Percentiles rank a stretch among this genome's conserved stretches.
Conservation (phyloP, 2,888 invertebrate genomes). For the Allygus modestus region DNA sequence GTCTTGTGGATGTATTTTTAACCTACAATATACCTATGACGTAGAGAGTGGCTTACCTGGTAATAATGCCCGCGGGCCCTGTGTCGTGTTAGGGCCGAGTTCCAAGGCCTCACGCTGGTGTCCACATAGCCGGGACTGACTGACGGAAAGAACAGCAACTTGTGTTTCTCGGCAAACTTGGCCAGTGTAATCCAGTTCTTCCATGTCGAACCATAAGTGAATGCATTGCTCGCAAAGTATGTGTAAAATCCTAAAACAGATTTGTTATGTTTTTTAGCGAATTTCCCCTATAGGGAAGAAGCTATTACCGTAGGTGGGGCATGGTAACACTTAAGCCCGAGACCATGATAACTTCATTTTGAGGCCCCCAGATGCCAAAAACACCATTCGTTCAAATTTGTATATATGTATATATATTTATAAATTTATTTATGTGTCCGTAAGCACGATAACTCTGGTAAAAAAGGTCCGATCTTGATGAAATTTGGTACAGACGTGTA, state of each 20-base stretch:
- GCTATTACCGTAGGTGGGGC: no score
- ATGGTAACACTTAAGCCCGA: no score
- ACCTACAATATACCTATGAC: no score
- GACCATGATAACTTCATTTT: no score
- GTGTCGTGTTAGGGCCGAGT: slow-evolving; percentile 76
- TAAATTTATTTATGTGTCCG: not conserved
- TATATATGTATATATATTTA: not conserved
- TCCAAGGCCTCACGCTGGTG: slow-evolving; percentile 80
- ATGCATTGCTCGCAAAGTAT: slow-evolving; percentile 82
- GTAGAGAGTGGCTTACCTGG: slow-evolving; percentile 71
- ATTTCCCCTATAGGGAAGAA: no score
- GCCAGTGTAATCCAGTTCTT: slow-evolving; percentile 76
- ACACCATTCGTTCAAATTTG: no score
- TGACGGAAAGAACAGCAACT: slow-evolving; percentile 82
- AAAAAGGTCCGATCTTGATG: no score
- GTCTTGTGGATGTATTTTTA: no score
- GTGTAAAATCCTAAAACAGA: slow-evolving; percentile 80
- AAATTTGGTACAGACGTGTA: no score
- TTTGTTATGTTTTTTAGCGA: slow-evolving; percentile 68
- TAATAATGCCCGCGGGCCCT: slow-evolving; percentile 81
- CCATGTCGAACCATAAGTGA: slow-evolving; percentile 81
- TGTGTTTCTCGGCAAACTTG: slow-evolving; percentile 78
- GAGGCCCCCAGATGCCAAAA: no score
- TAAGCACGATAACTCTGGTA: no score
- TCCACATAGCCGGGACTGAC: slow-evolving; percentile 85